Conservation (phyloP, 2,888 invertebrate species). For the Trichogramma evanescens region DNA sequence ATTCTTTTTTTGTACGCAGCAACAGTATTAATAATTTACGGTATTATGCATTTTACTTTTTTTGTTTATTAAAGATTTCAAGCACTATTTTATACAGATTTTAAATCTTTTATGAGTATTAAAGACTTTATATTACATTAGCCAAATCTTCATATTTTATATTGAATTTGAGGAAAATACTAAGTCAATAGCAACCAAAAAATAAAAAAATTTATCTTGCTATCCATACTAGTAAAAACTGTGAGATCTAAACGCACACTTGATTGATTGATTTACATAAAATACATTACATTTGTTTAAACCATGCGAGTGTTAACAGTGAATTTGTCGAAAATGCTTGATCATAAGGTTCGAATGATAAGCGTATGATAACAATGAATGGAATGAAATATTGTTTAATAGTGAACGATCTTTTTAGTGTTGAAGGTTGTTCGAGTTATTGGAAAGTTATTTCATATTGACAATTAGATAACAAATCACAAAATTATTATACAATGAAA, state of each 20-base stretch:
- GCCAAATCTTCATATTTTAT: slow-evolving; percentile 18
- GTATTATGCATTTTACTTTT: background rate
- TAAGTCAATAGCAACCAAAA: slow-evolving; percentile 24
- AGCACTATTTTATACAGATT: slow-evolving; percentile 15
- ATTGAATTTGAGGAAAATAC: slow-evolving; percentile 15
- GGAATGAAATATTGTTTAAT: slow-evolving; percentile 9
- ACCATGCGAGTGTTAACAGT: too few relatives aligned
- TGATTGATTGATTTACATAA: slow-evolving; percentile 19
- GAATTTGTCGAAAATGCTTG: too few relatives aligned
- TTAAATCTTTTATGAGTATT: slow-evolving; percentile 16
- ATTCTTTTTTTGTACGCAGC: background rate
- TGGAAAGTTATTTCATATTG: too few relatives aligned
- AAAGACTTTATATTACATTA: slow-evolving; percentile 18
- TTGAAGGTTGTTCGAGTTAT: too few relatives aligned
- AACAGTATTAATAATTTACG: slow-evolving; percentile 4
- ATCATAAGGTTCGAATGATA: too few relatives aligned
- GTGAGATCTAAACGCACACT: slow-evolving; percentile 18
- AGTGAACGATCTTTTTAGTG: slow-evolving; percentile 11
- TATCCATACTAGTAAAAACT: slow-evolving; percentile 12
- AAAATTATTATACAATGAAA: too few relatives aligned
- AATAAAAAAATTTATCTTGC: slow-evolving; percentile 11
- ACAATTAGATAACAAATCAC: slow-evolving; percentile 7
- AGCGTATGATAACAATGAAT: too few relatives aligned
- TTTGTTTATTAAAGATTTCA: slow-evolving; percentile 10
- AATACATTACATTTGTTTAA: background rate